Conservation (phyloP, 2,797 vertebrate species). For the Gambusia yucatana region DNA sequence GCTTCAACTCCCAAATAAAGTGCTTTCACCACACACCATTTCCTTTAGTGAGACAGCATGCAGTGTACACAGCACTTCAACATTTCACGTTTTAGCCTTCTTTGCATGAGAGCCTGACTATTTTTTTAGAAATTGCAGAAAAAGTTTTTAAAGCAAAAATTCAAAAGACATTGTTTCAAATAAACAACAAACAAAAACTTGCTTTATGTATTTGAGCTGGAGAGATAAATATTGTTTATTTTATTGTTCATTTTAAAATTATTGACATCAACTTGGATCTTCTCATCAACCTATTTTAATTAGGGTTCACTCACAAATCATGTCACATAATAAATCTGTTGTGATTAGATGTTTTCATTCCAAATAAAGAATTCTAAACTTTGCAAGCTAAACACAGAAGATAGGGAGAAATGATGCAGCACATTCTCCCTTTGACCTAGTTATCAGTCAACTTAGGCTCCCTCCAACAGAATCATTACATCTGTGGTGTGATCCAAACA, state of each 20-base stretch:
- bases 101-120: neutral
- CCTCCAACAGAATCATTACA: constrained; percentile 66
- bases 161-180: neutral
- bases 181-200: neutral
- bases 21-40: neutral
- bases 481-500: constrained; percentile 64
- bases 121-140: neutral
- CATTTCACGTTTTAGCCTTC: neutral
- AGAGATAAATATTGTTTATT: neutral
- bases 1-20: neutral
- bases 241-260: neutral
- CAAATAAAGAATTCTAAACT: constrained; percentile 25
- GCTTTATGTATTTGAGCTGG: neutral
- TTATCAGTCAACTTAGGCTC: constrained; percentile 69
- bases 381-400: constrained; percentile 38
- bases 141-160: neutral
- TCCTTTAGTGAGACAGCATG: no score
- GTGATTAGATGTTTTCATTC: constrained; percentile 14
- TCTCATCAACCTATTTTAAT: neutral
- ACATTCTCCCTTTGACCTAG: constrained; percentile 71
- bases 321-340: neutral
- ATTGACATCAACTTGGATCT: neutral
- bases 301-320: neutral
- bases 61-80: neutral
- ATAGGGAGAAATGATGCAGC: constrained; percentile 51